A percentile compares a stretch with the other conserved stretches of the same genome.
These are phyloP conservation scores for Raja brachyura DNA, from an alignment of 2,113 vertebrate genomes.

Conservation along the genomic window DNA sequence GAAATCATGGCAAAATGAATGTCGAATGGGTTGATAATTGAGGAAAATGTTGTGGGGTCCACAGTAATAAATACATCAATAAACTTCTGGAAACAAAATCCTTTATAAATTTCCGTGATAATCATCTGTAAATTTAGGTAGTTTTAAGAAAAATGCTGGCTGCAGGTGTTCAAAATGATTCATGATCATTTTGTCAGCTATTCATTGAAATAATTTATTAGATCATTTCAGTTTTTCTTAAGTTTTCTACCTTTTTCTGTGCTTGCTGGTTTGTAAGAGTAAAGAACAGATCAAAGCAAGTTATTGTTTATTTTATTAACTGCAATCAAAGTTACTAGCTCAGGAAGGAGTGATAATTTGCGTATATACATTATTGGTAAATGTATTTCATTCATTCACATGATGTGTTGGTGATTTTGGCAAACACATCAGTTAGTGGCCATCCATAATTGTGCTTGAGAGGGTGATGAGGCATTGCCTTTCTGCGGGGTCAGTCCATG, in stretches of 20 bases:
- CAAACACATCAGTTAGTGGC: too few relatives aligned
- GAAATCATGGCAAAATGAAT: neutral
- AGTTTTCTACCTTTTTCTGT: neutral
- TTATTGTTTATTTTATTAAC: conserved; percentile 16
- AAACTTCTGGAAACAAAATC: neutral
- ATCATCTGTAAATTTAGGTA: neutral
- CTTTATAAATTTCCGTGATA: neutral
- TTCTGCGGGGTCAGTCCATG: too few relatives aligned
- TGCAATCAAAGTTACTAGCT: neutral
- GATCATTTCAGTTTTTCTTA: neutral
- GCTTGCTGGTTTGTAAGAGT: neutral
- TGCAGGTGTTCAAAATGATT: neutral
- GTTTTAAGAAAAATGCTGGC: neutral
- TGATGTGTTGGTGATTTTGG: too few relatives aligned
- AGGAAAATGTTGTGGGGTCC: neutral
- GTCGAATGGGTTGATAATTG: neutral
- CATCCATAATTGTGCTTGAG: too few relatives aligned
- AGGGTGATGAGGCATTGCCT: too few relatives aligned
- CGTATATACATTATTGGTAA: neutral
- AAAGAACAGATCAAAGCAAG: neutral
- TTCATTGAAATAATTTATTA: conserved; percentile 11
- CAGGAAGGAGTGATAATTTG: neutral
- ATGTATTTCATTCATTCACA: too few relatives aligned
- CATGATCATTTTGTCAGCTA: neutral
- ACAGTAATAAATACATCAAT: neutral